phyloP scores from a whole-genome alignment of 2,797 vertebrate genomes.

The Psittacula echo region DNA sequence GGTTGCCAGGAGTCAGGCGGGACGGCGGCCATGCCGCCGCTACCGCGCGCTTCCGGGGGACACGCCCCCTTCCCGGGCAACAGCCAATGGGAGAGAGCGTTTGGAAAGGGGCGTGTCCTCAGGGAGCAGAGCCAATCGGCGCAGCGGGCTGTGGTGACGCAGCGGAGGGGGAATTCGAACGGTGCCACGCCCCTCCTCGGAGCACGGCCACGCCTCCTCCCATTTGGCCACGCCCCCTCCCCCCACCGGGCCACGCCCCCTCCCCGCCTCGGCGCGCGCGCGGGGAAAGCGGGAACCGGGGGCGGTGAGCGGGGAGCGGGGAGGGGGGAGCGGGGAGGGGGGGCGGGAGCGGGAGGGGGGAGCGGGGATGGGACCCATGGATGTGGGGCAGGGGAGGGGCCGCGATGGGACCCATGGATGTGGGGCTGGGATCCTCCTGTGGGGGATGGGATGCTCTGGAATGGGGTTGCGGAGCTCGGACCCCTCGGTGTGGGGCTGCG shows the following conservation, averaged over 20 bases:
- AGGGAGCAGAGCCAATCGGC: neutral
- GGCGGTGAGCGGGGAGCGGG: neutral
- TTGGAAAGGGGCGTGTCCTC: neutral
- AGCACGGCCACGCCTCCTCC: neutral
- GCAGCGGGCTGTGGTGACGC: neutral
- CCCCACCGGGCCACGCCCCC: neutral
- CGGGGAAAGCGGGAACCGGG: neutral
- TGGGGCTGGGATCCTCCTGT: neutral
- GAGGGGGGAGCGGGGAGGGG: too few species aligned
- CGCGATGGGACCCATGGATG: too few species aligned
- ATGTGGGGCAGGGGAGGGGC: too few species aligned
- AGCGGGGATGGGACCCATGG: neutral
- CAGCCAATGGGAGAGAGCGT: neutral
- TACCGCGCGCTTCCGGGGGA: neutral
- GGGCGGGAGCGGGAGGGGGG: too few species aligned
- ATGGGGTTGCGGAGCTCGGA: neutral
- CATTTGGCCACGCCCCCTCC: neutral
- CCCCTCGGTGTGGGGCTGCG: neutral
- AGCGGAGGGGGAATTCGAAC: neutral
- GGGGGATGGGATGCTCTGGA: neutral
- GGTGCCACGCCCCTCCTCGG: neutral
- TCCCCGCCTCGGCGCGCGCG: neutral
- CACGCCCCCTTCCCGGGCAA: neutral
- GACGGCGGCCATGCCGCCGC: constrained; percentile 66
- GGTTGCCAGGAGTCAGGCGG: constrained; percentile 94